phyloP scores from a whole-genome alignment of 2,888 invertebrate species.

The Drosophila lutescens region DNA sequence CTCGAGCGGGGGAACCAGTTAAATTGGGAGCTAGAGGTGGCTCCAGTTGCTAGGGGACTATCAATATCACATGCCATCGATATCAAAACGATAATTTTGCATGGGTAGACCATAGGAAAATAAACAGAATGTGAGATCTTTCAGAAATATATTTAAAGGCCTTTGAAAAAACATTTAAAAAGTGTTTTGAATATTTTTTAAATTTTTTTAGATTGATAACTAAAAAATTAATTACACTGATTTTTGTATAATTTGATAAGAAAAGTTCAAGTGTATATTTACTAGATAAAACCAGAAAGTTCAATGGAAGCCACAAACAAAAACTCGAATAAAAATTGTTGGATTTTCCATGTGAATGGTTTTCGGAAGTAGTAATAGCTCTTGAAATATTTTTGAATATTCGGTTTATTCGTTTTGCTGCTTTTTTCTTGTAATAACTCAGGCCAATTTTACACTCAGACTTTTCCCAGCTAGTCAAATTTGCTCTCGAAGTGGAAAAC shows the following conservation, averaged over 20 bases:
- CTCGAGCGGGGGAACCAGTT: not conserved
- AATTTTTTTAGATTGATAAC: too few relatives aligned
- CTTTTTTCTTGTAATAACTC: not conserved
- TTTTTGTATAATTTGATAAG: too few relatives aligned
- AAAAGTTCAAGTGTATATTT: not conserved
- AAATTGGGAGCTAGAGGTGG: not conserved
- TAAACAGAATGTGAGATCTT: too few relatives aligned
- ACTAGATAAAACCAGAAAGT: not conserved
- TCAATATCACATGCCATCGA: too few relatives aligned
- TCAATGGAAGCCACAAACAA: not conserved
- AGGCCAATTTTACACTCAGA: slow-evolving; percentile 12
- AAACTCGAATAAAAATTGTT: not conserved
- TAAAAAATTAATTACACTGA: too few relatives aligned
- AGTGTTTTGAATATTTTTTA: too few relatives aligned
- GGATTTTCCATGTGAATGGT: not conserved
- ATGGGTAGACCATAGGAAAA: too few relatives aligned
- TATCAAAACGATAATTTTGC: too few relatives aligned
- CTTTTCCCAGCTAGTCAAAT: slow-evolving; percentile 22
- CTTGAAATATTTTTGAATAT: not conserved
- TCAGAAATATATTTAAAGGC: too few relatives aligned
- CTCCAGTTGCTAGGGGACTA: not conserved
- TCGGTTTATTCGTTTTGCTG: not conserved
- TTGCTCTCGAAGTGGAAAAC: slow-evolving; percentile 31
- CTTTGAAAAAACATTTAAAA: too few relatives aligned
- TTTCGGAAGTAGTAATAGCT: not conserved